These are phyloP conservation scores for Ernsta delagoae DNA, from an alignment of 2,888 invertebrate genomes.

Conservation along the genomic window DNA sequence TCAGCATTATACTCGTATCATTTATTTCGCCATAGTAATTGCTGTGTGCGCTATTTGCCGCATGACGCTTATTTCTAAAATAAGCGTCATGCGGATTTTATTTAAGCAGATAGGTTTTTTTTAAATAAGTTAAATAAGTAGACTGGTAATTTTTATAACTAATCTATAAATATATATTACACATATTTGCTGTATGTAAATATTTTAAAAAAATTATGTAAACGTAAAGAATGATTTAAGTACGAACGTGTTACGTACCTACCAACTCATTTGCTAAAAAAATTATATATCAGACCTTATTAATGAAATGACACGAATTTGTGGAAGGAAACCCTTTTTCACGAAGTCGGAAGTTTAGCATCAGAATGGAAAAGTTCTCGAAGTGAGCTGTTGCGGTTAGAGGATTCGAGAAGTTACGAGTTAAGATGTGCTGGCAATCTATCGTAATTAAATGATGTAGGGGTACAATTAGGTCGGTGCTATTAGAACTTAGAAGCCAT, in stretches of 20 bases:
- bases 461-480: constrained; percentile 6
- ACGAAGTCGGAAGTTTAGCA: constrained; percentile 19
- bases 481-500: not conserved
- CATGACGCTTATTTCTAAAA: too few relatives aligned
- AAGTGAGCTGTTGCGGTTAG: constrained; percentile 26
- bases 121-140: too few relatives aligned
- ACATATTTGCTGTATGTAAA: too few relatives aligned
- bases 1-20: constrained; percentile 6
- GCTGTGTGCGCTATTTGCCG: not conserved
- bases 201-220: too few relatives aligned
- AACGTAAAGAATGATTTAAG: too few relatives aligned
- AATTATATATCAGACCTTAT: too few relatives aligned
- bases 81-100: too few relatives aligned
- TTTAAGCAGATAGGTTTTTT: too few relatives aligned
- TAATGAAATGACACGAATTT: not conserved
- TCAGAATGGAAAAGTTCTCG: constrained; percentile 24
- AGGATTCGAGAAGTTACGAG: constrained; percentile 20
- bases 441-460: constrained; percentile 24
- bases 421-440: constrained; percentile 15
- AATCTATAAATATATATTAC: too few relatives aligned
- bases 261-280: too few relatives aligned
- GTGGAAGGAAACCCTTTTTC: not conserved
- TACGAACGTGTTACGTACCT: too few relatives aligned
- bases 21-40: constrained; percentile 1
- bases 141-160: too few relatives aligned